These are phyloP conservation scores for Eristalinus aeneus DNA, from an alignment of 2,888 invertebrate species.

Conservation along the genomic window DNA sequence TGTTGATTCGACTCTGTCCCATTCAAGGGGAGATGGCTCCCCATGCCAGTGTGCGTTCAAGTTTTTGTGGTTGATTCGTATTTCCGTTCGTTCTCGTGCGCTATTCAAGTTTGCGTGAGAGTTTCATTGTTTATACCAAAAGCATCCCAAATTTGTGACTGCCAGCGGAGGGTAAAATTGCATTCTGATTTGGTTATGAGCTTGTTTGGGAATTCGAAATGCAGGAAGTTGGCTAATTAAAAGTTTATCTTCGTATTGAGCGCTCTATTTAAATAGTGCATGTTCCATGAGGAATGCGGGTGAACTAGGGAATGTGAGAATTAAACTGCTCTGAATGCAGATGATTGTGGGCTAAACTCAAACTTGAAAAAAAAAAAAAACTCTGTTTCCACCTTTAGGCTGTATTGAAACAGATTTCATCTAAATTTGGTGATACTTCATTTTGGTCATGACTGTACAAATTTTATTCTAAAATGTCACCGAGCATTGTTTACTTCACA, in stretches of 20 bases:
- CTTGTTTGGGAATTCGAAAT: neutral
- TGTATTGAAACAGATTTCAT: too few species aligned
- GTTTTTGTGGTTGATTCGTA: conserved; percentile 39
- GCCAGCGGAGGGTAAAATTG: neutral
- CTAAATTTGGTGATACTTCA: too few species aligned
- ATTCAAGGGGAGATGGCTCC: conserved; percentile 23
- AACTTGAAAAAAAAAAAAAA: too few species aligned
- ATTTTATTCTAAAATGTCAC: too few species aligned
- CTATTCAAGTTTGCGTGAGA: conserved; percentile 19
- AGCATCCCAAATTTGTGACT: neutral
- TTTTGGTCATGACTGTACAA: too few species aligned
- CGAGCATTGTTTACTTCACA: too few species aligned
- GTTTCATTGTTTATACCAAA: conserved; percentile 13
- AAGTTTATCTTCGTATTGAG: neutral
- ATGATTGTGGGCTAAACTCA: too few species aligned
- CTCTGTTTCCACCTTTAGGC: too few species aligned
- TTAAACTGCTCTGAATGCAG: too few species aligned
- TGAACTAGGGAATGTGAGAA: too few species aligned
- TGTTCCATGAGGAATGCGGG: neutral
- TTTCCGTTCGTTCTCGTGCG: conserved; percentile 51
- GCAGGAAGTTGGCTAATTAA: neutral
- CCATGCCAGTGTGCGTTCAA: conserved; percentile 11
- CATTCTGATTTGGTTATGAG: neutral
- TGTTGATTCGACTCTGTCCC: conserved; percentile 56
- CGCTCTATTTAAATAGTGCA: neutral